Percentiles rank a stretch among this genome's conserved stretches.
phyloP scores from a whole-genome alignment of 2,797 vertebrate genomes.

The Neosilurus hyrtlii region DNA sequence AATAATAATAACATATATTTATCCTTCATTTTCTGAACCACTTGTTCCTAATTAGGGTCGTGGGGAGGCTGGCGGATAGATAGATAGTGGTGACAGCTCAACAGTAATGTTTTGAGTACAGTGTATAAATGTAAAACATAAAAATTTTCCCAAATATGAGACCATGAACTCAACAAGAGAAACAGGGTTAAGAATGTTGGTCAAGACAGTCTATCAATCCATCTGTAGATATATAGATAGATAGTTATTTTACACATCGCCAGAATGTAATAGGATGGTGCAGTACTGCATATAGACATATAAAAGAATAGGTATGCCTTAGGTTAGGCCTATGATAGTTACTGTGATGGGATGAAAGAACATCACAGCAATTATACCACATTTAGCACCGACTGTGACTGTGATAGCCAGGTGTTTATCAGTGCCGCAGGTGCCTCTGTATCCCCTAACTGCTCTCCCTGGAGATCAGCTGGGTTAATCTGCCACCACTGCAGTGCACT shows the following conservation, averaged over 20 bases:
- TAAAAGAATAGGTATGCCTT: neutral
- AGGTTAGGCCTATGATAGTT: neutral
- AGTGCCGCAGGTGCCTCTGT: slow-evolving; percentile 39
- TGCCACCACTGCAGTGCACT: slow-evolving; percentile 29
- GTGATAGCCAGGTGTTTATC: slow-evolving; percentile 47
- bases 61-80: too few relatives aligned
- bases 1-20: too few relatives aligned
- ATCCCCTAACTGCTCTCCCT: slow-evolving; percentile 27
- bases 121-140: too few relatives aligned
- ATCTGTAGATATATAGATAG: too few relatives aligned
- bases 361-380: slow-evolving; percentile 38
- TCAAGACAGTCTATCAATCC: too few relatives aligned
- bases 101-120: too few relatives aligned
- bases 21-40: too few relatives aligned
- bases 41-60: too few relatives aligned
- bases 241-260: too few relatives aligned
- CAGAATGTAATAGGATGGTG: neutral
- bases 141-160: neutral
- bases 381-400: slow-evolving; percentile 32
- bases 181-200: neutral
- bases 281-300: neutral
- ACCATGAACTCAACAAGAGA: neutral
- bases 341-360: slow-evolving; percentile 25
- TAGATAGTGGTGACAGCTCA: too few relatives aligned
- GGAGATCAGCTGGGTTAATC: slow-evolving; percentile 37